Evolutionary conservation across 2,797 vertebrate species (phyloP), one percentile per base, ranked within the genome.

Genomic region (Melanotaenia parkinsoni): DNA sequence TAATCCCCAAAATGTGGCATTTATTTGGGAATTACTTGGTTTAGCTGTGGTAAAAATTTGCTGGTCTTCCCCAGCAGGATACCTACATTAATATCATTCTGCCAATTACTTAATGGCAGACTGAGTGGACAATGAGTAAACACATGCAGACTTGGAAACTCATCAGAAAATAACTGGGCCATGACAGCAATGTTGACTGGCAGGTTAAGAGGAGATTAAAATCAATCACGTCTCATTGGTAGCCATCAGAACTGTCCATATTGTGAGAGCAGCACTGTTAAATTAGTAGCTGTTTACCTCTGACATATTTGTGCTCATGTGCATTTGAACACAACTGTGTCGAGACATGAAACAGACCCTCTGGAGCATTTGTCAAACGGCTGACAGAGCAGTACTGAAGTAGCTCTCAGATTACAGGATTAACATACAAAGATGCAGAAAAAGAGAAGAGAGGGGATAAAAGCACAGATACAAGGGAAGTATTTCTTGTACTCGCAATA

Each of bases 371-470:
- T 50, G 86, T 89, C 89, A 92, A 79, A 87, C 75, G 86, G 72
- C 70, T 71, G 65, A 77, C 64, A 64, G 74, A 87, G 86, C 40
- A 35, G 59, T 32, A 68, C 63, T 69, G 65, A 70, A 86, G 81
- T 73, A 78, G 81, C 60, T 88, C 88, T 91, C 88, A 81, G 76
- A 91, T 93, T 91, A 90, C 86, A 82, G 83, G 86, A 90, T 91
- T 91, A 85, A 76, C 83, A 89, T 77, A 80, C 57, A 85, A 63
- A 72, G 67, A 82, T 22, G 24, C 33, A 58, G 72, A 77, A 83
- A 60, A 63, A 35, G 75, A 0, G n/a, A 63, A 76, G 72, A 51
- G 70, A 76, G 63, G 67, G 24, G 71, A 77, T 65, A 70, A 38
- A 63, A 47, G 63, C 72, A 73, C 40, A n/a, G 63, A 77, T 43